Percentiles rank a stretch among this genome's conserved stretches.
Conservation (phyloP, 2,888 invertebrate species). For the Ormyrus nitidulus region DNA sequence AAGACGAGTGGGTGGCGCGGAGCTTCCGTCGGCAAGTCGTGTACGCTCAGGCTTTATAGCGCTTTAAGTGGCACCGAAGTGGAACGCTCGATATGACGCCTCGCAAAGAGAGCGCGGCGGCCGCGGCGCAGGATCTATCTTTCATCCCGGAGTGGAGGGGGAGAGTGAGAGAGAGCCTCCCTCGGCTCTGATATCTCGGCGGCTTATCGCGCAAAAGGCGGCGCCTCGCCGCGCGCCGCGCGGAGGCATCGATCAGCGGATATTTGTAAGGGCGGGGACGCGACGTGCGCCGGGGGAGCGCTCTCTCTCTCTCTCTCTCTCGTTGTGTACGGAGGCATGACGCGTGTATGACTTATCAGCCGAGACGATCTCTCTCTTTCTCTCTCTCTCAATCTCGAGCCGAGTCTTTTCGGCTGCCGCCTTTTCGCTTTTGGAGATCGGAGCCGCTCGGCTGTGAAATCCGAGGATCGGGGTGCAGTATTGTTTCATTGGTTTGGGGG, state of each 20-base stretch:
- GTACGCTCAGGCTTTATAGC: slow-evolving; percentile 36
- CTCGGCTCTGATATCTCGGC: slow-evolving; percentile 3
- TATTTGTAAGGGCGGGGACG: slow-evolving; percentile 38
- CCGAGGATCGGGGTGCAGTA: too few relatives aligned
- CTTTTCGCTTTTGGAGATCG: too few relatives aligned
- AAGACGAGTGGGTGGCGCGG: too few relatives aligned
- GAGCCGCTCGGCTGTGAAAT: too few relatives aligned
- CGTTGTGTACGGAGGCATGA: neutral
- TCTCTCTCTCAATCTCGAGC: neutral
- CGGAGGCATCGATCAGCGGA: slow-evolving; percentile 51
- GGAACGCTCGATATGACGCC: slow-evolving; percentile 61
- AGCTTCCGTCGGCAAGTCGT: slow-evolving; percentile 44
- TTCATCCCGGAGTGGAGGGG: neutral
- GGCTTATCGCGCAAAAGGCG: slow-evolving; percentile 29
- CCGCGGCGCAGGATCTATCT: too few relatives aligned
- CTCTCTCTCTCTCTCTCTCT: too few relatives aligned
- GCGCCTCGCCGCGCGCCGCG: neutral
- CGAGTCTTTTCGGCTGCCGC: too few relatives aligned
- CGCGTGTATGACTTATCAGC: slow-evolving; percentile 31
- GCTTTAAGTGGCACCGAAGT: slow-evolving; percentile 60
- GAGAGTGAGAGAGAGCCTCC: neutral
- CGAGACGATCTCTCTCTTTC: slow-evolving; percentile 14
- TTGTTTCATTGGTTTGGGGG: too few relatives aligned
- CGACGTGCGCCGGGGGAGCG: too few relatives aligned
- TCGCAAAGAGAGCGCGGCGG: too few relatives aligned